These are phyloP conservation scores for Thomomys bottae DNA, from an alignment of 2,113 vertebrate species.

Conservation along the genomic window DNA sequence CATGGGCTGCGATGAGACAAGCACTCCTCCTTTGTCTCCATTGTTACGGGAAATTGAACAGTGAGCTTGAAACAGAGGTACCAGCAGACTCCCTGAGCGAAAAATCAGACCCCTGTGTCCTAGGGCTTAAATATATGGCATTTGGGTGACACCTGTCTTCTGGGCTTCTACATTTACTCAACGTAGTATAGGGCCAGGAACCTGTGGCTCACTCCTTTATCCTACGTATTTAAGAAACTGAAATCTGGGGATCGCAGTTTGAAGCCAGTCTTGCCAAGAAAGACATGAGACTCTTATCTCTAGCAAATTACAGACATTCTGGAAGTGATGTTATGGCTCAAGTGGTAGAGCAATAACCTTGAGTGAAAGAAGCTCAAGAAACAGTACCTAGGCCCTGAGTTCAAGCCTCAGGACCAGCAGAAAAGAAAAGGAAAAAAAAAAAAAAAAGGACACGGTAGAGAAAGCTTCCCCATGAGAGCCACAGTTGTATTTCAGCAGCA, in stretches of 20 bases:
- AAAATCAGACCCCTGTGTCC: not conserved
- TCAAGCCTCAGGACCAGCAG: too few relatives aligned
- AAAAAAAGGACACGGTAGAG: not conserved
- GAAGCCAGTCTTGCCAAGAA: too few relatives aligned
- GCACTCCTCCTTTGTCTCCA: not conserved
- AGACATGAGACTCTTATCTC: too few relatives aligned
- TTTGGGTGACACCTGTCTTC: not conserved
- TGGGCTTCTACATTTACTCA: not conserved
- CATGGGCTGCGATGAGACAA: too few relatives aligned
- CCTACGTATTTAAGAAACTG: too few relatives aligned
- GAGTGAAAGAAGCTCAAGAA: too few relatives aligned
- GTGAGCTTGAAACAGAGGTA: not conserved
- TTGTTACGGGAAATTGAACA: not conserved
- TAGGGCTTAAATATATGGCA: not conserved
- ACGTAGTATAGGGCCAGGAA: not conserved
- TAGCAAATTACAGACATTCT: too few relatives aligned
- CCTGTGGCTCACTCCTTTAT: too few relatives aligned
- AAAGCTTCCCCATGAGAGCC: not conserved
- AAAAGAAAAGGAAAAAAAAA: not conserved
- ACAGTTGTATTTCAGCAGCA: not conserved
- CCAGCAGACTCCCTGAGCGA: not conserved
- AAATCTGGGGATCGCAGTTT: too few relatives aligned
- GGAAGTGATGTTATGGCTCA: too few relatives aligned
- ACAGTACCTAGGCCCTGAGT: too few relatives aligned
- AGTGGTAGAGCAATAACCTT: too few relatives aligned